Conservation (phyloP, 1,140 invertebrate species). For the Matsumurasca onukii region DNA sequence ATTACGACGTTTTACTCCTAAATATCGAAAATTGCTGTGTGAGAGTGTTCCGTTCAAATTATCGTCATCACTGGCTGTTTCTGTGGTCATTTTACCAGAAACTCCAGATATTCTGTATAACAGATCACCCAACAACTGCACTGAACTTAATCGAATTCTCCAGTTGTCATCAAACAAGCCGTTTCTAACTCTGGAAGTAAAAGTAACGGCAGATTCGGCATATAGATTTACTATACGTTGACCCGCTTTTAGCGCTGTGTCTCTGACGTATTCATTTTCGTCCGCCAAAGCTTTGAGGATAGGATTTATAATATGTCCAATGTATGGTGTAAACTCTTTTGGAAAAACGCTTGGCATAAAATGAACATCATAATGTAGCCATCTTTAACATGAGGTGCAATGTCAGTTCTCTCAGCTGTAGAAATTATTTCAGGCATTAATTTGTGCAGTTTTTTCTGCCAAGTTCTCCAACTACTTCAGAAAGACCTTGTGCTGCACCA, state of each 20-base stretch:
- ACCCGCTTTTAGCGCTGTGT: slow-evolving; percentile 94
- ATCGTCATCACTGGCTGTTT: slow-evolving; percentile 97
- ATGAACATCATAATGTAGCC: slow-evolving; percentile 99
- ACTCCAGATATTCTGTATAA: slow-evolving; percentile 97
- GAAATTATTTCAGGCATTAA: slow-evolving; percentile 85
- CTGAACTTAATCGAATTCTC: slow-evolving; percentile 90
- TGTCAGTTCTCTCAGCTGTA: slow-evolving; percentile 91
- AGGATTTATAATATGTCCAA: slow-evolving; percentile 96
- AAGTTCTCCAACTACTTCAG: slow-evolving; percentile 92
- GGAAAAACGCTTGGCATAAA: slow-evolving; percentile 96
- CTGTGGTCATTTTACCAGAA: slow-evolving; percentile 98
- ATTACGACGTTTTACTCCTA: slow-evolving; percentile 89
- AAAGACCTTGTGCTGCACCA: slow-evolving; percentile 96
- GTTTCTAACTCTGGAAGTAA: slow-evolving; percentile 91
- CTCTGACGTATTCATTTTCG: slow-evolving; percentile 98
- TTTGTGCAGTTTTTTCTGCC: slow-evolving; percentile 93
- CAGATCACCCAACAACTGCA: slow-evolving; percentile 95
- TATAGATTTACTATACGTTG: slow-evolving; percentile 97
- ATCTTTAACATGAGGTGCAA: slow-evolving; percentile 97
- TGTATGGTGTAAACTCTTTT: slow-evolving; percentile 93
- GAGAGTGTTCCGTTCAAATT: slow-evolving; percentile 98
- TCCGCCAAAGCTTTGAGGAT: slow-evolving; percentile 97
- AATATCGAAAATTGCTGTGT: slow-evolving; percentile 51
- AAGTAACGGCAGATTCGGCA: slow-evolving; percentile 91
- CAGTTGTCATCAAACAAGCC: slow-evolving; percentile 97